A percentile compares a stretch with the other conserved stretches of the same genome.
phyloP scores from a whole-genome alignment of 2,113 vertebrate species.

The Heterochromis multidens region DNA sequence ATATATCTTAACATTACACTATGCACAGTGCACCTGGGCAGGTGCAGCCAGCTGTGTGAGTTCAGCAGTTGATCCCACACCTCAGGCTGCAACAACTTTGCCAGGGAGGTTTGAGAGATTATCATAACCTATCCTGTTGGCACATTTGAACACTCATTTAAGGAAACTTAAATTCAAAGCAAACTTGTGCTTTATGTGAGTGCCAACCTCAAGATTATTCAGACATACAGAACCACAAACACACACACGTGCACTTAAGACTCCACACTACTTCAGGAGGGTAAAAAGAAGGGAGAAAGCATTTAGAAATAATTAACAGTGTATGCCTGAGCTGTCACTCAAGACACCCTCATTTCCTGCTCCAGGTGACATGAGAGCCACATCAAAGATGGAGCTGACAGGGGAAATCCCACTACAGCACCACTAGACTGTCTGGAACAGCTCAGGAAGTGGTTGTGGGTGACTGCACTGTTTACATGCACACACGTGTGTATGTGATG shows the following conservation, averaged over 20 bases:
- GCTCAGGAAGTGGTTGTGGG: conserved; percentile 8
- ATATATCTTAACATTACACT: background rate
- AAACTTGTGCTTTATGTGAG: background rate
- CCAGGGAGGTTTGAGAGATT: conserved; percentile 17
- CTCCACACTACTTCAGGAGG: background rate
- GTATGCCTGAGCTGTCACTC: conserved; percentile 58
- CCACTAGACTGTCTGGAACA: conserved; percentile 18
- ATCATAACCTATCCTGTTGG: background rate
- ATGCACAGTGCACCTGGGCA: conserved; percentile 13
- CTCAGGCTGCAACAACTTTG: background rate
- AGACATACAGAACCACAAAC: background rate
- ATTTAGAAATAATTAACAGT: conserved; percentile 42
- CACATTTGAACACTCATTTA: conserved; percentile 12
- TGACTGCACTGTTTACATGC: background rate
- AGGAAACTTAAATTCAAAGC: background rate
- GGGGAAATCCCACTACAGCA: conserved; percentile 50
- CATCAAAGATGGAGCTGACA: conserved; percentile 54
- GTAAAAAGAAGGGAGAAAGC: background rate
- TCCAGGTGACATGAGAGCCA: conserved; percentile 53
- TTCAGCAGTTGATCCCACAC: conserved; percentile 2
- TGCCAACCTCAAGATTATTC: background rate
- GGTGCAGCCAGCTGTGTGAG: conserved; percentile 3
- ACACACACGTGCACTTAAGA: background rate
- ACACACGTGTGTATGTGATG: background rate
- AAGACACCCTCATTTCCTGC: conserved; percentile 47